phyloP scores from a whole-genome alignment of 64 coral and sea anemone species.

The Stichodactyla mertensii region DNA sequence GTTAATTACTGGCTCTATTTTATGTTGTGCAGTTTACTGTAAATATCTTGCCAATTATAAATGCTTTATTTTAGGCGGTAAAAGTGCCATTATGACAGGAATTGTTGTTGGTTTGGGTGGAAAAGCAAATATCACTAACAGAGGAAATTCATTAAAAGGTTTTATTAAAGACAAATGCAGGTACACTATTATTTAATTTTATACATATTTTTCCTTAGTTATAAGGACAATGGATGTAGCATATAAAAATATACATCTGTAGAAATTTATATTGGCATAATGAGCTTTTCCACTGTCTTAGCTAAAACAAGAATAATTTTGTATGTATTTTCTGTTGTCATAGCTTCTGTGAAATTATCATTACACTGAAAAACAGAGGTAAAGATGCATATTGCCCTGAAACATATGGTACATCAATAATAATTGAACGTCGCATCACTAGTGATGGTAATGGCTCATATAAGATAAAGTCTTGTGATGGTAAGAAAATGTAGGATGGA shows the following conservation, averaged over 20 bases:
- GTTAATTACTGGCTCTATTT: no score
- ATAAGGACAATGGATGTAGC: background rate
- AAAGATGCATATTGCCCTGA: constrained; percentile 78
- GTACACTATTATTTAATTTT: constrained; percentile 4
- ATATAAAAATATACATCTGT: no score
- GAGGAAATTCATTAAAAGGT: constrained; percentile 94
- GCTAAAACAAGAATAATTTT: no score
- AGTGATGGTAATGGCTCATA: constrained; percentile 83
- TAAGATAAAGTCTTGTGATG: constrained; percentile 70
- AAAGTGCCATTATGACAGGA: constrained; percentile 98
- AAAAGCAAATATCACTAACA: constrained; percentile 76
- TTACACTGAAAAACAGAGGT: constrained; percentile 77
- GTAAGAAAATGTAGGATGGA: background rate
- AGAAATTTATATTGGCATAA: no score
- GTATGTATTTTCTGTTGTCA: background rate
- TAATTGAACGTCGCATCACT: constrained; percentile 65
- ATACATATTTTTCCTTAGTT: background rate
- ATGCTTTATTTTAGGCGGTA: constrained; percentile 61
- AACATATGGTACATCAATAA: constrained; percentile 64
- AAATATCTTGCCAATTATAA: background rate
- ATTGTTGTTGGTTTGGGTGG: constrained; percentile 93
- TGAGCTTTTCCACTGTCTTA: no score
- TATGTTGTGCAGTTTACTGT: no score
- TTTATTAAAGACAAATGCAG: constrained; percentile 94
- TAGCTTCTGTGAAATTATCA: constrained; percentile 65